Conservation (phyloP, 2,797 vertebrate genomes). For the Choloepus didactylus region DNA sequence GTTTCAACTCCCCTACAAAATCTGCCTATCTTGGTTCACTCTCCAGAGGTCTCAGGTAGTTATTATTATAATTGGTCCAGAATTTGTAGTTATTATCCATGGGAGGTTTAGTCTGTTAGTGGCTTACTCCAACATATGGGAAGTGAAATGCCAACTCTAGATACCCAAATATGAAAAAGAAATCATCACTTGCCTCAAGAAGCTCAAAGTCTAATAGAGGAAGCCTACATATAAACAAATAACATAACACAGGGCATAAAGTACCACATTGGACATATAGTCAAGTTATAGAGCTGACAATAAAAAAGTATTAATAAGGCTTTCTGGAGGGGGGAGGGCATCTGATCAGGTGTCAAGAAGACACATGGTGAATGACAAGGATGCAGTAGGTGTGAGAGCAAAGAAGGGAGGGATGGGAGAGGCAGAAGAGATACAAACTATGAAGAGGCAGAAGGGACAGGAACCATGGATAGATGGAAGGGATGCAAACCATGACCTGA, state of each 20-base stretch:
- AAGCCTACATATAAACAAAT: constrained; percentile 14
- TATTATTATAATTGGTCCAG: neutral
- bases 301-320: neutral
- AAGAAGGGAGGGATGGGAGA: neutral
- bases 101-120: neutral
- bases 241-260: constrained; percentile 18
- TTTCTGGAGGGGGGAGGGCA: neutral
- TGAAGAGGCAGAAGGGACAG: neutral
- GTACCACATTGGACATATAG: neutral
- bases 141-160: constrained; percentile 1
- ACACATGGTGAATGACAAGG: neutral
- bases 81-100: neutral
- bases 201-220: constrained; percentile 27
- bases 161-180: constrained; percentile 47
- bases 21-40: constrained; percentile 15
- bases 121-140: constrained; percentile 8
- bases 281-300: constrained; percentile 16
- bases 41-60: neutral
- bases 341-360: neutral
- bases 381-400: neutral
- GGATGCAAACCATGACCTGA: neutral
- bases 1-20: neutral
- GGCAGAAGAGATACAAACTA: neutral
- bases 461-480: neutral
- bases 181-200: constrained; percentile 35